Evolutionary conservation across 92 coral and sea anemone genomes (phyloP), one percentile per base, ranked within the genome.

Genomic region (Epizoanthus stellaris): DNA sequence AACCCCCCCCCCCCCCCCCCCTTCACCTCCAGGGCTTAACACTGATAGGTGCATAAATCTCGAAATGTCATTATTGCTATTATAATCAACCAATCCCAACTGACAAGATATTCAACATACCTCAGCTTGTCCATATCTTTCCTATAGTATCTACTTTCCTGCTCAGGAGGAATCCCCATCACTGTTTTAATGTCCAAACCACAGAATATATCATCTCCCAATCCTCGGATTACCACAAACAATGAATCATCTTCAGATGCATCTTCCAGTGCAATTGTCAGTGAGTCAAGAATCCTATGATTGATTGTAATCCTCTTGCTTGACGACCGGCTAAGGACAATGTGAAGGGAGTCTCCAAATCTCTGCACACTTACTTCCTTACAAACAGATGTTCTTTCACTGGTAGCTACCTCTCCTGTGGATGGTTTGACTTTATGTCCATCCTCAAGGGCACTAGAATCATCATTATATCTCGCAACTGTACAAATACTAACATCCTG

Each of bases 211-310:
- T 93, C 91, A 73, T 93, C 94, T 67, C 96, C 95, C 63, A 97
- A 82, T 68, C 99, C 99, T 85, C 95, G 94, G 16, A 97, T 88
- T 34, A 94, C 89, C 7, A 97, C 97, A 92, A 92, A 81, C 40
- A 90, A 85, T 3, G 94, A 92, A 14, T 86, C 89, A 72, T 95
- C 98, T n/a, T 86, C 91, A 2, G 99, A 93, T 15, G 98, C 99
- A 82, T 97, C 99, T 67, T 97, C 99, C 90, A 97, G 53, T 1
- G 95, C 99, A 84, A 93, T 89, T 59, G 95, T 97, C 45, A 97
- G 79, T 43, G 98, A 92, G 81, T 90, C 94, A 67, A 97, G 84
- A 81, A 97, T 97, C 87, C 96, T 85, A 42, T 92, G 86, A 76
- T 93, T 94, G 19, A 91, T 94, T 83, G 90, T 83, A 67, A 84